These are phyloP conservation scores for Chymomyza amoena DNA, from an alignment of 2,888 invertebrate genomes.

Conservation along the genomic window DNA sequence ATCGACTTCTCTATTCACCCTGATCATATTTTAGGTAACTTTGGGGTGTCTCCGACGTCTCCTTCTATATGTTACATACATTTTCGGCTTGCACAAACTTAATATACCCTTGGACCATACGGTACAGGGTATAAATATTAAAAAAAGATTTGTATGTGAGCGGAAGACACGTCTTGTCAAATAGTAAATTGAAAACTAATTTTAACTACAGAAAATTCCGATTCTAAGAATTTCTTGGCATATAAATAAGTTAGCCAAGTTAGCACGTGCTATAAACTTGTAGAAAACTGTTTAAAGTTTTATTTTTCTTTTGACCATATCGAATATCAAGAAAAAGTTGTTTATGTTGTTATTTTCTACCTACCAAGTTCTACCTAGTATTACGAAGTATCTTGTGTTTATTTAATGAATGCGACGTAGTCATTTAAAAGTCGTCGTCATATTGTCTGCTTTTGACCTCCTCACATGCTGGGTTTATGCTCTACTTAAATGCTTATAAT, in stretches of 20 bases:
- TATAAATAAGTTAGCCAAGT: neutral
- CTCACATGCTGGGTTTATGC: neutral
- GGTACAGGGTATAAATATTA: no score
- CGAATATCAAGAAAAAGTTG: neutral
- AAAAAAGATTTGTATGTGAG: neutral
- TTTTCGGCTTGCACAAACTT: no score
- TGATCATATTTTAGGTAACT: no score
- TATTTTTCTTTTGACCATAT: no score
- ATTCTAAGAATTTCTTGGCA: neutral
- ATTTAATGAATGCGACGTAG: slow-evolving; percentile 36
- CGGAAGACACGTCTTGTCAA: neutral
- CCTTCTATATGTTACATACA: no score
- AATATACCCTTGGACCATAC: no score
- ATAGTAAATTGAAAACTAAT: neutral
- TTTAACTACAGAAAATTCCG: neutral
- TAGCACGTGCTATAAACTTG: slow-evolving; percentile 6
- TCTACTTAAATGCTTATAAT: neutral
- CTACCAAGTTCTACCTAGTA: neutral
- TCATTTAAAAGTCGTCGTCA: no score
- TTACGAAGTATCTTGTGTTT: slow-evolving; percentile 55
- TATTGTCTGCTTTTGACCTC: neutral
- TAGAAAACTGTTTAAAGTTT: neutral
- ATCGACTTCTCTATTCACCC: no score
- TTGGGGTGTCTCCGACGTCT: no score
- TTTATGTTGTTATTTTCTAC: neutral